Percentiles rank a stretch among this genome's conserved stretches.
Evolutionary conservation across 2,797 vertebrate genomes (phyloP).

Genomic region (Poeciliopsis turneri): DNA sequence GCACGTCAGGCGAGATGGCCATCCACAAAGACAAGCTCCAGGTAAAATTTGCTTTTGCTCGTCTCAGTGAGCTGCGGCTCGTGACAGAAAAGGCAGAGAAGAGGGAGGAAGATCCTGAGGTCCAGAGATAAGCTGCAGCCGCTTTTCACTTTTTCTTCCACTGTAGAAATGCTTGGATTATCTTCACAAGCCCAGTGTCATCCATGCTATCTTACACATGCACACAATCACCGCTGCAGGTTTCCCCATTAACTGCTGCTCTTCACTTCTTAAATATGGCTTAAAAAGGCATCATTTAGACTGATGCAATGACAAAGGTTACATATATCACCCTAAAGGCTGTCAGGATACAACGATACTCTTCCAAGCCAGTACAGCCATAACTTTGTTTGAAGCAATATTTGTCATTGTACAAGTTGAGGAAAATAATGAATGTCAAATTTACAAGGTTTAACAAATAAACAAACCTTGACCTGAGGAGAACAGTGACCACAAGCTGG

Average conservation of each 20-base stretch:
- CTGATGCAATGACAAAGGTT: neutral
- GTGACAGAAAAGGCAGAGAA: conserved; percentile 1
- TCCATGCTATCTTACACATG: conserved; percentile 69
- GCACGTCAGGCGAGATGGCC: neutral
- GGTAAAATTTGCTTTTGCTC: conserved; percentile 22
- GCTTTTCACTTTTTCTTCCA: conserved; percentile 35
- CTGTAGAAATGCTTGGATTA: conserved; percentile 31
- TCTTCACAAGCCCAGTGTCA: conserved; percentile 40
- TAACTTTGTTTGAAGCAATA: neutral
- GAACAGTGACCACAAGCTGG: neutral
- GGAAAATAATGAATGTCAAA: neutral
- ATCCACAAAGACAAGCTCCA: conserved; percentile 16
- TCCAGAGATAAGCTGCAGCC: conserved; percentile 52
- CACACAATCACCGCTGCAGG: conserved; percentile 22
- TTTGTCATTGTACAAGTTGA: neutral
- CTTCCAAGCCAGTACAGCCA: neutral
- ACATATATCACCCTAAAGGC: neutral
- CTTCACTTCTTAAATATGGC: conserved; percentile 11
- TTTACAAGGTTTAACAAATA: neutral
- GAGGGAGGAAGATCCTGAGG: conserved; percentile 56
- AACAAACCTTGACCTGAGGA: neutral
- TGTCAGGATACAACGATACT: neutral
- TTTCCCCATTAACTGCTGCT: conserved; percentile 10
- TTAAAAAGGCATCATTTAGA: neutral
- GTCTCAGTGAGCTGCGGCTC: conserved; percentile 2